Evolutionary conservation across 2,113 vertebrate species (phyloP), one percentile per base, ranked within the genome.

Genomic region (Trematocara unimaculatum): DNA sequence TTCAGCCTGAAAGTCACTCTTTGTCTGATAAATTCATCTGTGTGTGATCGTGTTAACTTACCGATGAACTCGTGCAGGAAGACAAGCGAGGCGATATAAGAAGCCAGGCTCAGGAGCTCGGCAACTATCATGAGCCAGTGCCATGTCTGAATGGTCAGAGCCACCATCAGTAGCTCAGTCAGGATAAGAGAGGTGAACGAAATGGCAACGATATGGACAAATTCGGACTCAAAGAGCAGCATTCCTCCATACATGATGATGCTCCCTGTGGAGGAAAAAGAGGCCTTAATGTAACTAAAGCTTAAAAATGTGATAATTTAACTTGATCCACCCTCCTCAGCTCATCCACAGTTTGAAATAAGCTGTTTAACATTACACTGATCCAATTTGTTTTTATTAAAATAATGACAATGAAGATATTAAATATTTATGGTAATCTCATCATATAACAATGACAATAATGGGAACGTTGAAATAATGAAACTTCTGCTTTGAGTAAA

Each of bases 71-170:
- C 98, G 14, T 98, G 99, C 79, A 99, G 87, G 96, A 99, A 99
- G 87, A 99, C 98, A 81, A 99, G 97, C 4, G 99, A 99, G 38
- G 98, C 98, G 12, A 99, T 95, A 90, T 99, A 99, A 92, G 97
- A 99, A 86, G 98, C 97, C 88, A 99, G 93, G 87, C 98, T 99
- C 88, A 99, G 98, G 83, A 99, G 94, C 93, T 99, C 99, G 0
- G 96, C 99, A 55, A 99, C 98, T 0, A 99, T 98, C 98, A 99
- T 99, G 64, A 99, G 98, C 98, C 98, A 99, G 93, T 99, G 99
- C 99, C 99, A 99, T 0, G 98, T 99, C 96, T 99, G 99, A 54
- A 99, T 97, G 0, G 99, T 99, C 84, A 99, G 93, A 0, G 98
- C 99, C 95, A 99, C 99, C 99, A 99, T 99, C 82, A 99, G 97